Evolutionary conservation across 2,888 invertebrate genomes (phyloP).

Genomic region (Mesorhabditis belari): DNA sequence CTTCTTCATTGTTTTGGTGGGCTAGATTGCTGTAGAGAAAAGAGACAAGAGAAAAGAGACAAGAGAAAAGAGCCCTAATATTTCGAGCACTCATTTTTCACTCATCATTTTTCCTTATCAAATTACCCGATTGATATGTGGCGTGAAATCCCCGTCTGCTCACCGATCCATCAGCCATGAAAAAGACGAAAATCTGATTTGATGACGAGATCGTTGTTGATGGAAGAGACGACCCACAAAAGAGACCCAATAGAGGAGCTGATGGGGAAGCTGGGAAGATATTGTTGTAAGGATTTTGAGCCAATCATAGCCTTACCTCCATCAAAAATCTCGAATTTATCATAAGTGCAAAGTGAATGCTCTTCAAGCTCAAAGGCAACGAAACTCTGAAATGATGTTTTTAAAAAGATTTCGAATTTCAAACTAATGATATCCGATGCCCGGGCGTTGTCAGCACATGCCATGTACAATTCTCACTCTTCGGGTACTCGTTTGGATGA

Average conservation of each 20-base stretch:
- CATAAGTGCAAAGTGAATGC: slow-evolving; percentile 92
- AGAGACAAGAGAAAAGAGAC: background rate
- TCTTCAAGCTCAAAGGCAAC: slow-evolving; percentile 80
- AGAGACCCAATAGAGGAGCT: slow-evolving; percentile 13
- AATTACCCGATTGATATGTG: slow-evolving; percentile 76
- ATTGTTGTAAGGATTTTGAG: background rate
- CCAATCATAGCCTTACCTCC: slow-evolving; percentile 62
- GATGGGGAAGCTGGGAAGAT: background rate
- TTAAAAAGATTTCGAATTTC: too few species aligned
- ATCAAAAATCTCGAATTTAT: slow-evolving; percentile 87
- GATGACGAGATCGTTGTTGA: slow-evolving; percentile 54
- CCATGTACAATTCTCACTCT: slow-evolving; percentile 91
- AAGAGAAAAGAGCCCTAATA: slow-evolving; percentile 18
- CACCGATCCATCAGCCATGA: slow-evolving; percentile 89
- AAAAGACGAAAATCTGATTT: slow-evolving; percentile 67
- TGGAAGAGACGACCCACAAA: slow-evolving; percentile 65
- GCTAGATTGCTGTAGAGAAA: too few species aligned
- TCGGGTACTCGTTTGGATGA: slow-evolving; percentile 78
- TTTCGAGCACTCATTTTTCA: background rate
- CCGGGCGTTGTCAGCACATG: slow-evolving; percentile 91
- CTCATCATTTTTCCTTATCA: background rate
- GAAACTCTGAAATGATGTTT: slow-evolving; percentile 40
- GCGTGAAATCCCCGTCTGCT: slow-evolving; percentile 89
- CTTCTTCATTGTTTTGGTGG: too few species aligned
- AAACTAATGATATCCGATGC: slow-evolving; percentile 80